These are phyloP conservation scores for Colostygia pectinataria DNA, from an alignment of 2,888 invertebrate species.

Conservation along the genomic window DNA sequence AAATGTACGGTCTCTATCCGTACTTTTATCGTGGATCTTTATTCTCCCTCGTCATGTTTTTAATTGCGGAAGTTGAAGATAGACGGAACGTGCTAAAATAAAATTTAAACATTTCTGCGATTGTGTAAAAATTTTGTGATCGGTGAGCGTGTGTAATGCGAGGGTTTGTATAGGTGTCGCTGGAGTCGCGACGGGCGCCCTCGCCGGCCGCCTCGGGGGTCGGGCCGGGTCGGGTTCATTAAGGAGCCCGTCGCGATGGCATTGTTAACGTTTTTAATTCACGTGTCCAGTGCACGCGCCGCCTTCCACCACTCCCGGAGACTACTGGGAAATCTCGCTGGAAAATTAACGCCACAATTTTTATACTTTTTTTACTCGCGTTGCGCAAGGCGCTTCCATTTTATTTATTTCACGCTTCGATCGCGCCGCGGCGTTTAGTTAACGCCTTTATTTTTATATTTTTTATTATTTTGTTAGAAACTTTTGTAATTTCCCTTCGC, in stretches of 20 bases:
- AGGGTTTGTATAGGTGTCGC: conserved; percentile 37
- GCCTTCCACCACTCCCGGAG: conserved; percentile 56
- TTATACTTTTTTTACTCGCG: conserved; percentile 64
- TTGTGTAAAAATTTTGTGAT: conserved; percentile 25
- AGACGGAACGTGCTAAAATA: conserved; percentile 24
- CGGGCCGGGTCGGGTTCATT: conserved; percentile 64
- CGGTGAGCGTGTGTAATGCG: conserved; percentile 38
- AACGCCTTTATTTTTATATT: conserved; percentile 52
- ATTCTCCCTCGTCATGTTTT: conserved; percentile 25
- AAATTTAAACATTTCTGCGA: conserved; percentile 25
- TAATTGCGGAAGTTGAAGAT: conserved; percentile 26
- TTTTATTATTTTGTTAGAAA: conserved; percentile 56
- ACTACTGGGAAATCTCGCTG: conserved; percentile 80
- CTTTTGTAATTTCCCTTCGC: conserved; percentile 51
- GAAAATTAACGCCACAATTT: conserved; percentile 80
- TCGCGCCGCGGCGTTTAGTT: conserved; percentile 70
- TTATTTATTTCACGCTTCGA: conserved; percentile 79
- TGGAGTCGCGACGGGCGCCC: conserved; percentile 26
- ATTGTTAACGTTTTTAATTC: conserved; percentile 82
- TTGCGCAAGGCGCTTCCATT: conserved; percentile 70
- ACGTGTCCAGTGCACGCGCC: conserved; percentile 79
- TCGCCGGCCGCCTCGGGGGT: conserved; percentile 29
- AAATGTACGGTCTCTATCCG: conserved; percentile 12
- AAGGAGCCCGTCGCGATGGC: conserved; percentile 69
- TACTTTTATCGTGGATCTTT: conserved; percentile 11